Conservation (phyloP, 1,140 invertebrate species). For the Oscheius sp. region DNA sequence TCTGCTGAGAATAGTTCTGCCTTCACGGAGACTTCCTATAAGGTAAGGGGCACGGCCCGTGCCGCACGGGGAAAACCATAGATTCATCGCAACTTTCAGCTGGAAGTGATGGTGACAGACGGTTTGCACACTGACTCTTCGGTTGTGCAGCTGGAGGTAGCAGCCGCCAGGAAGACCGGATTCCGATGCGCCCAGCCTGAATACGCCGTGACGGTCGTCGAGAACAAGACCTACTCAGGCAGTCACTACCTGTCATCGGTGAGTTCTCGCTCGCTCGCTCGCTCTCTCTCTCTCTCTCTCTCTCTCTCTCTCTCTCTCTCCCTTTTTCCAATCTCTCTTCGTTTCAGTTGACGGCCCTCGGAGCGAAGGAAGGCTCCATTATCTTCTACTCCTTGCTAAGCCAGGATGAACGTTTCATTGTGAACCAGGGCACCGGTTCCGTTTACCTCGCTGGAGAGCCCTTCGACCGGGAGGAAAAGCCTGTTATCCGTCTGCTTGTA, state of each 20-base stretch:
- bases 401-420: conserved; percentile 18
- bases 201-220: conserved; percentile 32
- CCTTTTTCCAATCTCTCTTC: not conserved
- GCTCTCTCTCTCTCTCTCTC: no score
- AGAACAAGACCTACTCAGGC: conserved; percentile 40
- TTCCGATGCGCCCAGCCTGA: conserved; percentile 32
- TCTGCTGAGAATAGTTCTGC: not conserved
- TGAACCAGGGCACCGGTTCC: conserved; percentile 25
- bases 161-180: conserved; percentile 3
- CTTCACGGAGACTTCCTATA: not conserved
- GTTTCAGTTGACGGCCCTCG: not conserved
- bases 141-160: conserved; percentile 34
- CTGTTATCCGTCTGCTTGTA: conserved; percentile 2
- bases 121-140: conserved; percentile 42
- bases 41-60: no score
- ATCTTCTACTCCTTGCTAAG: not conserved
- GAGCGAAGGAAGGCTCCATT: conserved; percentile 11
- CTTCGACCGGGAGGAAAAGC: conserved; percentile 9
- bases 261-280: no score
- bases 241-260: not conserved
- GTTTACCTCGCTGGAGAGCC: not conserved
- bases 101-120: conserved; percentile 47
- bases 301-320: no score
- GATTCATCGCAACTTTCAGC: conserved; percentile 34
- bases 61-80: no score